Percentiles rank a stretch among this genome's conserved stretches.
These are phyloP conservation scores for Epinephelus coioides DNA, from an alignment of 2,797 vertebrate species.

Conservation along the genomic window DNA sequence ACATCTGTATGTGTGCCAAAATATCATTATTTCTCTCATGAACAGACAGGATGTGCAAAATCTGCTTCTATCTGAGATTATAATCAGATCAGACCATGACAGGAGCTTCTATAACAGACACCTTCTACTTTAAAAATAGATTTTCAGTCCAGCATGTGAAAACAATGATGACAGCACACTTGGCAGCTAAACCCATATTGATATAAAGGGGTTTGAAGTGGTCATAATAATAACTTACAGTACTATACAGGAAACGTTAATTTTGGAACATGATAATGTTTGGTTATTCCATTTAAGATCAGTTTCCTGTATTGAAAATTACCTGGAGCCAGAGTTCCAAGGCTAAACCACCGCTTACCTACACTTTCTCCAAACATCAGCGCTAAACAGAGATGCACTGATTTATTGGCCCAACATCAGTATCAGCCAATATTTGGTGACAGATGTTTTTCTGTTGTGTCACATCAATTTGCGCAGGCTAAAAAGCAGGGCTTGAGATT, in stretches of 20 bases:
- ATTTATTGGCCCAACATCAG: too few species aligned
- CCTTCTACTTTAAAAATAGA: slow-evolving; percentile 17
- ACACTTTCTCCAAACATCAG: too few species aligned
- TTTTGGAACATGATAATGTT: not conserved
- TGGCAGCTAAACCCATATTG: not conserved
- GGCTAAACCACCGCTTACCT: too few species aligned
- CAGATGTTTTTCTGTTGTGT: too few species aligned
- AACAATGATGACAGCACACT: slow-evolving; percentile 19
- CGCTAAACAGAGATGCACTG: too few species aligned
- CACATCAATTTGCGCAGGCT: too few species aligned
- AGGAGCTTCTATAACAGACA: slow-evolving; percentile 6
- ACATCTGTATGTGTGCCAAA: not conserved
- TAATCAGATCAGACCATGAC: slow-evolving; percentile 19
- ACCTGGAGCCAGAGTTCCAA: too few species aligned
- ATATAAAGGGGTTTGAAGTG: not conserved
- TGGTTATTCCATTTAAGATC: too few species aligned
- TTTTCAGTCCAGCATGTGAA: not conserved
- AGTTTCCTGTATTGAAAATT: too few species aligned
- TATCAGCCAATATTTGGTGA: too few species aligned
- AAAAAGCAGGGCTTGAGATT: too few species aligned
- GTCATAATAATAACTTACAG: not conserved
- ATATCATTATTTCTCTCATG: not conserved
- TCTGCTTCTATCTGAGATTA: slow-evolving; percentile 10
- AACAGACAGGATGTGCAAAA: not conserved
- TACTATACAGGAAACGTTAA: not conserved